These are phyloP conservation scores for Gallinago nigripennis DNA, from an alignment of 2,797 vertebrate genomes.

Conservation along the genomic window DNA sequence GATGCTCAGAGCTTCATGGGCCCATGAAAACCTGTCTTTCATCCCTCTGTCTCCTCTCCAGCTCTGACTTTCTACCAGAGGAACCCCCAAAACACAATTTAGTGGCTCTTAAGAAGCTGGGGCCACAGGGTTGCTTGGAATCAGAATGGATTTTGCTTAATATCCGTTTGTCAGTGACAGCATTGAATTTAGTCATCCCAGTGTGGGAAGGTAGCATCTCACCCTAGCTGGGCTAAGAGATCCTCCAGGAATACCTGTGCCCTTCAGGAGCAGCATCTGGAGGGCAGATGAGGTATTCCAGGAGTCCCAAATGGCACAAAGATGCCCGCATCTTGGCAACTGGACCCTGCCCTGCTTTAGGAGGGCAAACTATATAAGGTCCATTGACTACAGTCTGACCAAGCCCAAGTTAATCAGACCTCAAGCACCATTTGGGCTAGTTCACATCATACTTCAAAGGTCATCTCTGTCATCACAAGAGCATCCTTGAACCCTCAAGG, in stretches of 20 bases:
- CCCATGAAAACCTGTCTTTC: not conserved
- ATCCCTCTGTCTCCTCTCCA: not conserved
- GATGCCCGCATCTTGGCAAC: not conserved
- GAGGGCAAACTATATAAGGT: not conserved
- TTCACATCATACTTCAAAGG: not conserved
- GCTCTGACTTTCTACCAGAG: not conserved
- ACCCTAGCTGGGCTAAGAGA: not conserved
- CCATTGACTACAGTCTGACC: not conserved
- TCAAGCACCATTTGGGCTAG: not conserved
- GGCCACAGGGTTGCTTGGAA: not conserved
- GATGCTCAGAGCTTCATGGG: not conserved
- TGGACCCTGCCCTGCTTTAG: not conserved
- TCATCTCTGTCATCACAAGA: accelerated
- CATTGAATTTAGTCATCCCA: not conserved
- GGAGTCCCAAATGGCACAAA: not conserved
- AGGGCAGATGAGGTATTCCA: not conserved
- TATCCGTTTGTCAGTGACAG: accelerated
- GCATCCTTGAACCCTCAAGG: no score
- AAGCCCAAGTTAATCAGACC: not conserved
- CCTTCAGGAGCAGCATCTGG: not conserved
- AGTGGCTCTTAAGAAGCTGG: not conserved
- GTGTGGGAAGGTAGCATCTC: not conserved
- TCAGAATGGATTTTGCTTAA: not conserved
- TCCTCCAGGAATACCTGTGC: not conserved
- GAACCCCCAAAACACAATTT: not conserved